Evolutionary conservation across 2,797 vertebrate genomes (phyloP).

Genomic region (Arremon aurantiirostris): DNA sequence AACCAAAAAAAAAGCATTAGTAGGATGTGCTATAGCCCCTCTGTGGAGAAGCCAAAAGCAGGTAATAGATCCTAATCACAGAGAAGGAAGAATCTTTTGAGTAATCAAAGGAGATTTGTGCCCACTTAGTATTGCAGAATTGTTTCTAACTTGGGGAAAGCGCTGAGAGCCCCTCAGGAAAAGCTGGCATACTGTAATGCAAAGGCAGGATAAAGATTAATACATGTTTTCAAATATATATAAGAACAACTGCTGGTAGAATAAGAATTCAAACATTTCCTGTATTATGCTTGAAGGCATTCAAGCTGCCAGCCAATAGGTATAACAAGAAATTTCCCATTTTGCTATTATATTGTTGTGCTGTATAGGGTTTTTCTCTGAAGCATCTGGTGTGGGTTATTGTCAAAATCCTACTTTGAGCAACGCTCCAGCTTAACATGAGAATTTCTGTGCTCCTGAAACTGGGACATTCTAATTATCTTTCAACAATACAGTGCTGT

Average conservation of each 20-base stretch:
- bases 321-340: background rate
- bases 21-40: background rate
- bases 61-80: background rate
- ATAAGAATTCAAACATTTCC: background rate
- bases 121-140: background rate
- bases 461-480: conserved; percentile 68
- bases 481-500: conserved; percentile 24
- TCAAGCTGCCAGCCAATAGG: background rate
- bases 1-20: background rate
- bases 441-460: conserved; percentile 46
- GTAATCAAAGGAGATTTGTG: background rate
- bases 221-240: background rate
- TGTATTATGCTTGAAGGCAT: conserved; percentile 17
- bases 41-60: background rate
- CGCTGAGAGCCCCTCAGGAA: background rate
- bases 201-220: background rate
- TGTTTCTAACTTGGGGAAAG: background rate
- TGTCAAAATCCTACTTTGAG: conserved; percentile 41
- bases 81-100: background rate
- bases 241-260: conserved; percentile 4
- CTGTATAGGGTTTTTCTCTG: conserved; percentile 8
- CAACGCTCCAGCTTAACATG: background rate
- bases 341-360: conserved; percentile 45
- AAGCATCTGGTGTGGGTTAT: conserved; percentile 10
- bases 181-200: background rate